Evolutionary conservation across 2,888 invertebrate species (phyloP).

Genomic region (Chrysolina haemoptera): DNA sequence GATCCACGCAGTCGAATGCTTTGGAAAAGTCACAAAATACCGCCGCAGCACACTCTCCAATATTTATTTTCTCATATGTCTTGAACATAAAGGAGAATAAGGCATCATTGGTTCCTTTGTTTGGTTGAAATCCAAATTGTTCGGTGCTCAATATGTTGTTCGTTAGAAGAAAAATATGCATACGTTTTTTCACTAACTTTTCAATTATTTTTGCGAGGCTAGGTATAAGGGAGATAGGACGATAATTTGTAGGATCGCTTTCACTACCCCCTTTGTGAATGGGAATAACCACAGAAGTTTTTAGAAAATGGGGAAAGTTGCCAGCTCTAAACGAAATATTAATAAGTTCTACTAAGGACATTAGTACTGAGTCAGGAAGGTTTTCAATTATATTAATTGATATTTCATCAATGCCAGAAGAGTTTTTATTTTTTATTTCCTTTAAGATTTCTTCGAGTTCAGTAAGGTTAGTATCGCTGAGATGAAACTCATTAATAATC

Average conservation of each 20-base stretch:
- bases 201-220: not conserved
- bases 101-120: too few species aligned
- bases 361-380: constrained; percentile 2
- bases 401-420: not conserved
- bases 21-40: too few species aligned
- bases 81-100: too few species aligned
- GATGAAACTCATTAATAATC: not conserved
- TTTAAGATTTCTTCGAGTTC: not conserved
- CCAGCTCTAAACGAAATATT: constrained; percentile 1
- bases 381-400: constrained; percentile 3
- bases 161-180: not conserved
- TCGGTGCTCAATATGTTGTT: too few species aligned
- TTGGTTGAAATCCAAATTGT: too few species aligned
- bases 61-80: too few species aligned
- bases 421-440: not conserved
- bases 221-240: not conserved
- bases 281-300: constrained; percentile 5
- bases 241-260: not conserved
- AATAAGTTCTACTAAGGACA: not conserved
- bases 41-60: too few species aligned
- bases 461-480: not conserved
- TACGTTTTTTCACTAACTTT: not conserved
- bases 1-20: too few species aligned
- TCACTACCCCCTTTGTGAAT: not conserved
- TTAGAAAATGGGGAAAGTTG: constrained; percentile 6